These are phyloP conservation scores for Actinostola sp. DNA, from an alignment of 92 coral and sea anemone species.

Conservation along the genomic window DNA sequence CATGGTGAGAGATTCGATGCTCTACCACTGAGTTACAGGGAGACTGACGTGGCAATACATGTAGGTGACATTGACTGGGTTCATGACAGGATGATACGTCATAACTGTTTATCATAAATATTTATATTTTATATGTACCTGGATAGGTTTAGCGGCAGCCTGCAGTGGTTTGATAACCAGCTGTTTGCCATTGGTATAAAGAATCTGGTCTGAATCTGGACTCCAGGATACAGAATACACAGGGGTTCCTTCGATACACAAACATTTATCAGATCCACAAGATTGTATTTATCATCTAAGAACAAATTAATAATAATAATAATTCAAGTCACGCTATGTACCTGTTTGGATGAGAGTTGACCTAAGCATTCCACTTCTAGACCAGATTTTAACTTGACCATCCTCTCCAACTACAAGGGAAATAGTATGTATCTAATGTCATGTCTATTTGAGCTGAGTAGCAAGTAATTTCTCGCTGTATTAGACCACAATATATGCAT, in stretches of 20 bases:
- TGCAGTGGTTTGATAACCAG: constrained; percentile 94
- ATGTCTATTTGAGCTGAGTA: too few relatives aligned
- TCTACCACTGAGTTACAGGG: too few relatives aligned
- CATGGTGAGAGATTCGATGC: too few relatives aligned
- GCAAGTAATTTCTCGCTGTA: too few relatives aligned
- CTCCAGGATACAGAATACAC: constrained; percentile 97
- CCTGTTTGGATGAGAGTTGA: constrained; percentile 97
- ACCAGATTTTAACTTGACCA: constrained; percentile 98
- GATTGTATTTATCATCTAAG: not conserved
- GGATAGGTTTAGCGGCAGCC: constrained; percentile 98
- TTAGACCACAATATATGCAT: too few relatives aligned
- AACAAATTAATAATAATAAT: not conserved
- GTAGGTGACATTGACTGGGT: too few relatives aligned
- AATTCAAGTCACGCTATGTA: not conserved
- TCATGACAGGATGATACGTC: too few relatives aligned
- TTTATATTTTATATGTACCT: constrained; percentile 57
- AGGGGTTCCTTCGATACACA: constrained; percentile 72
- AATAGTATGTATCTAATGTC: too few relatives aligned
- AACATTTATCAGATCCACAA: too few relatives aligned
- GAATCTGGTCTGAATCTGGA: constrained; percentile 96
- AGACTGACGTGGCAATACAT: too few relatives aligned
- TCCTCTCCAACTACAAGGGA: constrained; percentile 86
- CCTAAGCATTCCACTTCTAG: constrained; percentile 98
- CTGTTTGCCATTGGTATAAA: constrained; percentile 94
- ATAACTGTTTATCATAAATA: too few relatives aligned